Percentiles rank a stretch among this genome's conserved stretches.
phyloP scores from a whole-genome alignment of 2,888 invertebrate genomes.

The Agonopterix arenella region DNA sequence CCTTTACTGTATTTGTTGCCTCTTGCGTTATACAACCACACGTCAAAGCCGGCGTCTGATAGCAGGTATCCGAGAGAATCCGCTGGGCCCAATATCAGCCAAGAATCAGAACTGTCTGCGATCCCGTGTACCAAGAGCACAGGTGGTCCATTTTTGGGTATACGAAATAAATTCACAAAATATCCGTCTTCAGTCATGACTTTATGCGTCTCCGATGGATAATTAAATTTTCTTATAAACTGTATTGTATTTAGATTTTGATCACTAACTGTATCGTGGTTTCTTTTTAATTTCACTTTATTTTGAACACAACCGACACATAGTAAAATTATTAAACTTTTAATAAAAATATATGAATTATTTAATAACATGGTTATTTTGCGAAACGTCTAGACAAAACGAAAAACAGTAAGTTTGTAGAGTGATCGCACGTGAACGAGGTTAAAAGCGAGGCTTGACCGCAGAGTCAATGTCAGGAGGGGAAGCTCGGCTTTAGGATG shows the following conservation, averaged over 20 bases:
- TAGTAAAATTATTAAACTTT: slow-evolving; percentile 26
- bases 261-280: slow-evolving; percentile 21
- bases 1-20: slow-evolving; percentile 61
- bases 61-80: slow-evolving; percentile 49
- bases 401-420: slow-evolving; percentile 12
- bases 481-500: background rate
- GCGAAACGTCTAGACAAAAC: slow-evolving; percentile 29
- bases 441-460: slow-evolving; percentile 3
- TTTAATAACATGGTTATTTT: slow-evolving; percentile 26
- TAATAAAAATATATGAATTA: slow-evolving; percentile 16
- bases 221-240: slow-evolving; percentile 46
- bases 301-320: slow-evolving; percentile 26
- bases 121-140: slow-evolving; percentile 58
- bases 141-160: slow-evolving; percentile 48
- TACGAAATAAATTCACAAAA: slow-evolving; percentile 41
- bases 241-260: slow-evolving; percentile 42
- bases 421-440: slow-evolving; percentile 1
- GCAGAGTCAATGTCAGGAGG: slow-evolving; percentile 26
- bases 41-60: slow-evolving; percentile 48
- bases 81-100: slow-evolving; percentile 52
- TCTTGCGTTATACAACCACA: slow-evolving; percentile 59
- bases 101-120: slow-evolving; percentile 60
- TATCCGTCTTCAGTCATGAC: slow-evolving; percentile 57
- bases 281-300: slow-evolving; percentile 16
- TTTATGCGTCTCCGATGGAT: slow-evolving; percentile 35